These are phyloP conservation scores for Argyra leucocephala DNA, from an alignment of 2,888 invertebrate species.

Conservation along the genomic window DNA sequence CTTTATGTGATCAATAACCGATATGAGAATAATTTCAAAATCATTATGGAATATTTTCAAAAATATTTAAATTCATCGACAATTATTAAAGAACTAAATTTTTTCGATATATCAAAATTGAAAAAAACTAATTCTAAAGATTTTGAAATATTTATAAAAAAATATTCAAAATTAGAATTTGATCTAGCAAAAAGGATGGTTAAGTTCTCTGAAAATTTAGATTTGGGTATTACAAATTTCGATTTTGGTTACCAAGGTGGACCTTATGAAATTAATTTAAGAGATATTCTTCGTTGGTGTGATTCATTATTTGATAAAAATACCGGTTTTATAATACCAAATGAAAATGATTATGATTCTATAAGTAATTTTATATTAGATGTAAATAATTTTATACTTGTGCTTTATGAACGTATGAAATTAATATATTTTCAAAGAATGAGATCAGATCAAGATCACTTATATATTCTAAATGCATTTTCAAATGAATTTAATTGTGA, in stretches of 20 bases:
- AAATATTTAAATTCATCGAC: slow-evolving; percentile 21
- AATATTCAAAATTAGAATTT: slow-evolving; percentile 22
- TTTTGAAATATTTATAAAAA: slow-evolving; percentile 20
- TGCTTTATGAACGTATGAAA: slow-evolving; percentile 48
- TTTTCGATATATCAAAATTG: slow-evolving; percentile 27
- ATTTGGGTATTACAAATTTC: slow-evolving; percentile 53
- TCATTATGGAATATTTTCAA: slow-evolving; percentile 28
- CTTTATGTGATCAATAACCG: slow-evolving; percentile 39
- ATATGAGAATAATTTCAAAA: slow-evolving; percentile 32
- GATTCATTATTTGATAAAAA: slow-evolving; percentile 52
- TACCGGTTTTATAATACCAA: slow-evolving; percentile 32
- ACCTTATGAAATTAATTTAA: slow-evolving; percentile 95
- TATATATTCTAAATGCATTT: slow-evolving; percentile 52
- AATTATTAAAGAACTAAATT: slow-evolving; percentile 15
- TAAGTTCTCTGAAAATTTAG: slow-evolving; percentile 62
- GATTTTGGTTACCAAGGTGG: slow-evolving; percentile 74
- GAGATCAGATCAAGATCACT: slow-evolving; percentile 67
- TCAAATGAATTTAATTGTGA: slow-evolving; percentile 45
- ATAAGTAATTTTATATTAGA: slow-evolving; percentile 20
- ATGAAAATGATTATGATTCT: background rate
- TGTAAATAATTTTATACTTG: slow-evolving; percentile 32
- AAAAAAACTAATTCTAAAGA: background rate
- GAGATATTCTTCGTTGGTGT: slow-evolving; percentile 92
- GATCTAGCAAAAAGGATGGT: slow-evolving; percentile 63
- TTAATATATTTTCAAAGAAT: slow-evolving; percentile 81